Percentiles rank a stretch among this genome's conserved stretches.
Evolutionary conservation across 2,797 vertebrate species (phyloP).

Genomic region (Trematocara caparti): DNA sequence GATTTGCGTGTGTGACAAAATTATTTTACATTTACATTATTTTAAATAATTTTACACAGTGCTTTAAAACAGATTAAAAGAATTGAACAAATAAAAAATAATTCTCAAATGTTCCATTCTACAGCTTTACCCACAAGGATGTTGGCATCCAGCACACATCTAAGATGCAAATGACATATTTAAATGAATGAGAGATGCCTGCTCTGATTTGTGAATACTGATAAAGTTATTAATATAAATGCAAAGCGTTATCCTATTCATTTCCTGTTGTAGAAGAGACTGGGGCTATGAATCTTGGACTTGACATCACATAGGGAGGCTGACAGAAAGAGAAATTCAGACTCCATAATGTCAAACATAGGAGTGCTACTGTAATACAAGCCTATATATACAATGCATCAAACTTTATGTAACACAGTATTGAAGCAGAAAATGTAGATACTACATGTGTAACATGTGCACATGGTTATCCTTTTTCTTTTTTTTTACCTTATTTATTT

Average conservation of each 20-base stretch:
- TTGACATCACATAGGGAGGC: conserved; percentile 17
- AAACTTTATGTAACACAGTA: not conserved
- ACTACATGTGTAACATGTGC: not conserved
- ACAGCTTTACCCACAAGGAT: not conserved
- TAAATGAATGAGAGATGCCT: conserved; percentile 52
- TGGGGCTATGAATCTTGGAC: conserved; percentile 38
- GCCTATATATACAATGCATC: not conserved
- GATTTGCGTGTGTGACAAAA: not conserved
- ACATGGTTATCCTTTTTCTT: not conserved
- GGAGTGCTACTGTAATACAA: not conserved
- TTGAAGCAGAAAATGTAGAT: not conserved
- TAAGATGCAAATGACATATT: conserved; percentile 37
- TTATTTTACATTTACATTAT: too few relatives aligned
- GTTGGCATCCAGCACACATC: conserved; percentile 6
- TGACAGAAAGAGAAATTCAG: not conserved
- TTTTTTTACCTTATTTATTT: not conserved
- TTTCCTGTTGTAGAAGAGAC: conserved; percentile 59
- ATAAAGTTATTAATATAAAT: conserved; percentile 73
- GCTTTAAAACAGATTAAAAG: not conserved
- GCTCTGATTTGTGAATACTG: conserved; percentile 62
- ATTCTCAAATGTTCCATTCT: not conserved
- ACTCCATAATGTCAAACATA: not conserved
- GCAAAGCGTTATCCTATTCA: conserved; percentile 39
- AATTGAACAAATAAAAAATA: not conserved
- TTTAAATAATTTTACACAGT: too few relatives aligned